Evolutionary conservation across 2,888 invertebrate genomes (phyloP).

Genomic region (Onchidella celtica): DNA sequence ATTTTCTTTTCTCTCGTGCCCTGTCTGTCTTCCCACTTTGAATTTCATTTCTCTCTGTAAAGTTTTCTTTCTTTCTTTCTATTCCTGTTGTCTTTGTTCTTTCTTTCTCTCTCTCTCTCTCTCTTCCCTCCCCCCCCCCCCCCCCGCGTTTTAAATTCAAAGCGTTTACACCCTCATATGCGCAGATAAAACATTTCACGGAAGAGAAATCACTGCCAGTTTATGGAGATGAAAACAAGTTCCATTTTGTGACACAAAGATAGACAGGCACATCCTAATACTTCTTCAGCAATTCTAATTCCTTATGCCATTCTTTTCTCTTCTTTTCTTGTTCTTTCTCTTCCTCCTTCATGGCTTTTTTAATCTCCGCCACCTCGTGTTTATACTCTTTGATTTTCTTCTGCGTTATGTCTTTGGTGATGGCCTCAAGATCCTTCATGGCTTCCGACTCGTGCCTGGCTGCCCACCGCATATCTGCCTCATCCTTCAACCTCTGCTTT

Average conservation of each 20-base stretch:
- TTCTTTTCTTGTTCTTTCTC: not conserved
- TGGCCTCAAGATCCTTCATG: not conserved
- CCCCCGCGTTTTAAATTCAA: too few relatives aligned
- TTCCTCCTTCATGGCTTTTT: not conserved
- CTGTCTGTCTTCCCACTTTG: not conserved
- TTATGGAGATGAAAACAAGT: too few relatives aligned
- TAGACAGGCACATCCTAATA: not conserved
- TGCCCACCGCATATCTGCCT: not conserved
- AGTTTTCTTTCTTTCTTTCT: not conserved
- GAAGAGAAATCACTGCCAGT: too few relatives aligned
- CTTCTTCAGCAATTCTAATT: not conserved
- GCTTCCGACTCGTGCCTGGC: not conserved
- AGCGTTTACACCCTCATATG: too few relatives aligned
- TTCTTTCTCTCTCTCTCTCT: not conserved
- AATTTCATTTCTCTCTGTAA: not conserved
- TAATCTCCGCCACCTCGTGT: not conserved
- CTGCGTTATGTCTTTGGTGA: not conserved
- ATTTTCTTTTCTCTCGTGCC: not conserved
- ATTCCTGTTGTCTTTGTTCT: not conserved
- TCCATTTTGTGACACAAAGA: not conserved
- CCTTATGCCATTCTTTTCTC: not conserved
- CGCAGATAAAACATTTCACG: too few relatives aligned
- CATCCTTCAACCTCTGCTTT: not conserved
- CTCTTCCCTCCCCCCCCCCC: not conserved
- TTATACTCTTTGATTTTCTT: not conserved